Base-by-base conservation (phyloP, 2,888 invertebrate species). In the Spodoptera littoralis region DNA sequence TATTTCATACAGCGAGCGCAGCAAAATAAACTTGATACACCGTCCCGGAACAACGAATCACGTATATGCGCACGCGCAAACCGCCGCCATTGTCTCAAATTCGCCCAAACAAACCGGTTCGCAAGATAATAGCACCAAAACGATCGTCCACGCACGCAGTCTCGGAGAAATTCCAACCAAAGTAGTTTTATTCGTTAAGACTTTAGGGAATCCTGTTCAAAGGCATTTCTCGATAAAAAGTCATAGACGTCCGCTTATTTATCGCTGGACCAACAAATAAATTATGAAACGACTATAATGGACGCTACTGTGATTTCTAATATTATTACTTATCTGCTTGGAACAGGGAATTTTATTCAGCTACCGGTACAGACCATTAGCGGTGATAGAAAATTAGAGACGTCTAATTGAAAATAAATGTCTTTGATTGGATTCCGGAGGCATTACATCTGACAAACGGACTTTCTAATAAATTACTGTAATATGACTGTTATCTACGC, bases 81-180 rank as follows among this genome's bases (percentile, higher is more conserved):
- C 62, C 76, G 72, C 80, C 77, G 80, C 92, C 87, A 93, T 92
- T 93, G 92, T 94, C 88, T 92, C 84, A 91, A 90, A 92, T 91
- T 90, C 86, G 86, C 88, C 89, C 85, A 89, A 90, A 88, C 83
- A 80, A 90, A 93, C 94, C 92, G 93, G 94, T 94, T 84, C 79
- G 47, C 81, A 68, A 89, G 88, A 89, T 92, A 91, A 90, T 91
- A 86, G 87, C 84, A 84, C 86, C 84, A 86, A 80, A 89, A 88
- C 85, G 74, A 72, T 65, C 80, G 70, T 80, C 79, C 73, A 76
- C 77, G 70, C 75, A 79, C 69, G 65, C 63, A 73, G 73, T 67
- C 76, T 74, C 65, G 56, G 67, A 71, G 73, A 79, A 73, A 77
- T 79, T 73, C 79, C 79, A 59, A 70, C 71, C 66, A 60, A 65